Base-by-base conservation (phyloP, 2,888 invertebrate species). In the Agrochola lota region DNA sequence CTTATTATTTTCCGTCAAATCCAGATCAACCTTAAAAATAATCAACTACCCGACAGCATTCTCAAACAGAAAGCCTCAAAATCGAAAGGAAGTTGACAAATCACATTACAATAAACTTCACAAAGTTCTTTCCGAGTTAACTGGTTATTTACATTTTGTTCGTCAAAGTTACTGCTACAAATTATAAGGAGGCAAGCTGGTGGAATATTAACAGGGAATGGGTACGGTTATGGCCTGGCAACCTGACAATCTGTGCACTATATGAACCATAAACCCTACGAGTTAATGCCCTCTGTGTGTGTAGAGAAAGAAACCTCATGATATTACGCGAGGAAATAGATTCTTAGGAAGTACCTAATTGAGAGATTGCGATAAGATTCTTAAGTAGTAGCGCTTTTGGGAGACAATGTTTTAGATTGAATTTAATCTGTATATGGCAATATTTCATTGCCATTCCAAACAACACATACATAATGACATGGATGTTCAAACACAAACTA, bases 231-330 rank as follows among this genome's bases (percentile, higher is more conserved):
- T 68, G 64, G 17, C 26, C 62, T 78, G 79, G 79, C 86, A 69
- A 62, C 63, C 64, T 83, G 79, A 86, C 79, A 86, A 83, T 78
- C 69, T 74, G 74, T 43, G 79, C 66, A 74, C 71, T 59, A 49
- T 72, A 83, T 72, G 71, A 64, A 64, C 64, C 60, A 82, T 85
- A 83, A 85, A 85, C 69, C 43, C 23, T 46, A 62, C 64, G 43
- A 69, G 64, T 70, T 82, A 85, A 69, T 76, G 69, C 40, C 17
- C 15, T n/a, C 46, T 17, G 68, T 64, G 55, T n/a, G 59, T 71
- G n/a, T 30, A 49, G 43, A 2, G 63, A 63, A 71, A 71, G 76
- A 81, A 84, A 80, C 64, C 64, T 49, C 30, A 69, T 57, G n/a
- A 55, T 69, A 73, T 40, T 66, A n/a, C 26, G 35, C 46, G 49